phyloP scores from a whole-genome alignment of 2,888 invertebrate species.

The Macrosoma leucophasiata region DNA sequence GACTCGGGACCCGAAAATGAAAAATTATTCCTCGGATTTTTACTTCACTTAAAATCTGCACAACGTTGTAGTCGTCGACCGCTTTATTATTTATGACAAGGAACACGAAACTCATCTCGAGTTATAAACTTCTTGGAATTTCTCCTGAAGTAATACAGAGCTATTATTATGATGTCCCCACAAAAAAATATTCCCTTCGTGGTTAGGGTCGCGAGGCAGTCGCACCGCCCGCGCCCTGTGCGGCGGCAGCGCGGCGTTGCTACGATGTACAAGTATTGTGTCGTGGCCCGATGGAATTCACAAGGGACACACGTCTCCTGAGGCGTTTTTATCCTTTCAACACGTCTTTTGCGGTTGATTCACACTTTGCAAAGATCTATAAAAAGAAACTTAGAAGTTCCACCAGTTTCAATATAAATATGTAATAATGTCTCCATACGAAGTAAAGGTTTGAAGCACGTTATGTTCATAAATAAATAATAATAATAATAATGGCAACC shows the following conservation, averaged over 20 bases:
- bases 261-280: constrained; percentile 42
- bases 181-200: constrained; percentile 61
- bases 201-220: constrained; percentile 40
- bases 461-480: no score
- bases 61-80: constrained; percentile 72
- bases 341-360: no score
- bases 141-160: constrained; percentile 76
- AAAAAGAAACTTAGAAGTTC: no score
- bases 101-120: constrained; percentile 76
- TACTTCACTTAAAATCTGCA: constrained; percentile 72
- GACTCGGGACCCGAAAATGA: constrained; percentile 52
- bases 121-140: constrained; percentile 77
- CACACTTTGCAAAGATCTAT: no score
- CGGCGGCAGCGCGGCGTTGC: constrained; percentile 25
- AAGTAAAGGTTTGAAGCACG: no score
- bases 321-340: constrained; percentile 27
- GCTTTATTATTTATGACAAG: constrained; percentile 76
- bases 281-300: constrained; percentile 35
- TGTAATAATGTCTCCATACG: no score
- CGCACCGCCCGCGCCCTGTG: constrained; percentile 9
- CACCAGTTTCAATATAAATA: no score
- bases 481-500: no score
- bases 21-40: constrained; percentile 67
- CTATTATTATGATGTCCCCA: constrained; percentile 75
- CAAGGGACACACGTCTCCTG: constrained; percentile 35